Evolutionary conservation across 1,140 invertebrate genomes (phyloP).

Genomic region (Macrosteles quadrilineatus): DNA sequence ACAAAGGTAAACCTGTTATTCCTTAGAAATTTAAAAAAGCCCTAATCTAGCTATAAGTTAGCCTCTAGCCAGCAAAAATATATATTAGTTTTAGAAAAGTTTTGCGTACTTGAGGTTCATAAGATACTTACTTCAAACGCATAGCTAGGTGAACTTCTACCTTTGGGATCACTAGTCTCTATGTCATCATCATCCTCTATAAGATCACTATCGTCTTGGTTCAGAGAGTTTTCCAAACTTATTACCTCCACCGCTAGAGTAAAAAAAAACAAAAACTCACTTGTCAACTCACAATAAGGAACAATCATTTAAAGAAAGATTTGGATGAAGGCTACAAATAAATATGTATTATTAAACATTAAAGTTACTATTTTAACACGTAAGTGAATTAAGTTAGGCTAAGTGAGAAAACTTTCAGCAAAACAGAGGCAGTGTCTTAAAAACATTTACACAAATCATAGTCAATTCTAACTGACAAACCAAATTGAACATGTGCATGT

Average conservation of each 20-base stretch:
- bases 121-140: neutral
- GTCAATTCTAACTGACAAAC: too few species aligned
- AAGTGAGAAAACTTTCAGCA: too few species aligned
- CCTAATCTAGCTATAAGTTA: neutral
- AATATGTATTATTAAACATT: too few species aligned
- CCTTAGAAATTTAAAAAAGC: neutral
- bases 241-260: constrained; percentile 27
- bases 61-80: neutral
- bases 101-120: neutral
- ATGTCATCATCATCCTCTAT: constrained; percentile 19
- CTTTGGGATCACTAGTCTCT: neutral
- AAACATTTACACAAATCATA: too few species aligned
- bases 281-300: too few species aligned
- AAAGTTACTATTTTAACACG: too few species aligned
- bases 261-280: too few species aligned
- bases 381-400: too few species aligned
- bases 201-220: constrained; percentile 7
- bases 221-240: constrained; percentile 6
- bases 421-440: too few species aligned
- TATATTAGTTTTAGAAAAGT: neutral
- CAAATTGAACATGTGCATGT: too few species aligned
- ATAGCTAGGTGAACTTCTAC: neutral
- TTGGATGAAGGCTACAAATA: neutral
- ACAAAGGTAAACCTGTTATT: neutral
- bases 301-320: neutral